Conservation (phyloP, 2,113 vertebrate genomes). For the Scartelaos histophorus region DNA sequence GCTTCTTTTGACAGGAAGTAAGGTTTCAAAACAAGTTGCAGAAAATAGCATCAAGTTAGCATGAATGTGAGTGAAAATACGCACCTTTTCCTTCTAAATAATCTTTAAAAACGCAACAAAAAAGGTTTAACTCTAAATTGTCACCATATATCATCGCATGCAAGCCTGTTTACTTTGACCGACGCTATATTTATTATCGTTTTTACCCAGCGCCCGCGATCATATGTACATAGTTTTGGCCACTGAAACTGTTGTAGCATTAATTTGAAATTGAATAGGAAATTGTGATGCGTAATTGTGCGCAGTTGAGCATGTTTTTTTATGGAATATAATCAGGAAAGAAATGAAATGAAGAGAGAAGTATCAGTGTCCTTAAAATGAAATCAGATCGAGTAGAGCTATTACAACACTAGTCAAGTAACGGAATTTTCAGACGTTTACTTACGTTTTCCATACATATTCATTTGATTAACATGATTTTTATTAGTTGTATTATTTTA, state of each 20-base stretch:
- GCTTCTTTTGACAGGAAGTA: slow-evolving; percentile 17
- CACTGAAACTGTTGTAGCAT: not conserved
- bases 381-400: too few relatives aligned
- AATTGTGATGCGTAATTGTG: not conserved
- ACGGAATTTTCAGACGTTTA: too few relatives aligned
- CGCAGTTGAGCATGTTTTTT: too few relatives aligned
- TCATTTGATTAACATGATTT: too few relatives aligned
- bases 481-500: too few relatives aligned
- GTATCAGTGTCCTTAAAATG: too few relatives aligned
- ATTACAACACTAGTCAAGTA: too few relatives aligned
- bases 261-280: slow-evolving; percentile 17
- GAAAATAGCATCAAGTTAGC: not conserved
- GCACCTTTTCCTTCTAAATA: slow-evolving; percentile 10
- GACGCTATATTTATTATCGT: not conserved
- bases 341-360: too few relatives aligned
- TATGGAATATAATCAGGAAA: too few relatives aligned
- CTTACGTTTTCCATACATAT: too few relatives aligned
- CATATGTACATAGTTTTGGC: not conserved
- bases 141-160: not conserved
- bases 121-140: not conserved
- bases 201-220: not conserved
- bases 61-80: not conserved
- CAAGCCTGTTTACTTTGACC: not conserved
- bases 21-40: slow-evolving; percentile 15
- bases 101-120: not conserved